phyloP scores from a whole-genome alignment of 2,888 invertebrate genomes.

The Melinaea marsaeus region DNA sequence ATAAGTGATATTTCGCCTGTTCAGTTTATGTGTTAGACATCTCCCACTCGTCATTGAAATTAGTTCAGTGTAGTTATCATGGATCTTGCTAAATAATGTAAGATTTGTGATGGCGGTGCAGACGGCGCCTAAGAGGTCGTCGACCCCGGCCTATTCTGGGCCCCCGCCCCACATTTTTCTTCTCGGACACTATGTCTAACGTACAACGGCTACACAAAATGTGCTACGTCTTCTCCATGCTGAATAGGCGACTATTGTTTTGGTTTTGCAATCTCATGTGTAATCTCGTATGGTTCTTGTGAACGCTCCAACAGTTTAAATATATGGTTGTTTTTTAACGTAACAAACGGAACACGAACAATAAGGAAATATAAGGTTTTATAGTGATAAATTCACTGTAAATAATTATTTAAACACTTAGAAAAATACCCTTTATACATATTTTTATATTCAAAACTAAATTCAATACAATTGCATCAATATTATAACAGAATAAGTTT shows the following conservation, averaged over 20 bases:
- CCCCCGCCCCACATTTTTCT: conserved; percentile 68
- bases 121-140: conserved; percentile 52
- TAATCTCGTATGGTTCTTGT: conserved; percentile 56
- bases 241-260: conserved; percentile 70
- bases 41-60: conserved; percentile 17
- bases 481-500: no score
- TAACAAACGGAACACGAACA: conserved; percentile 6
- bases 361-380: conserved; percentile 1
- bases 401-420: no score
- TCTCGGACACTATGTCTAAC: conserved; percentile 67
- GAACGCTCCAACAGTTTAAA: conserved; percentile 30
- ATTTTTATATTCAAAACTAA: no score
- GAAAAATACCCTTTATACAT: no score
- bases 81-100: conserved; percentile 59
- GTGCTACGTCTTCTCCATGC: conserved; percentile 62
- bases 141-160: conserved; percentile 57
- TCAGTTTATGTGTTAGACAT: conserved; percentile 15
- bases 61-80: conserved; percentile 44
- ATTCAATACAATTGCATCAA: no score
- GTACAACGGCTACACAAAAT: conserved; percentile 49
- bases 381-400: background rate
- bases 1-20: background rate
- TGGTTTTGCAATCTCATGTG: conserved; percentile 65
- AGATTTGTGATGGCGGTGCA: conserved; percentile 47
- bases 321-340: conserved; percentile 25